Conservation (phyloP, 2,113 vertebrate species). For the Prochilodus magdalenae region DNA sequence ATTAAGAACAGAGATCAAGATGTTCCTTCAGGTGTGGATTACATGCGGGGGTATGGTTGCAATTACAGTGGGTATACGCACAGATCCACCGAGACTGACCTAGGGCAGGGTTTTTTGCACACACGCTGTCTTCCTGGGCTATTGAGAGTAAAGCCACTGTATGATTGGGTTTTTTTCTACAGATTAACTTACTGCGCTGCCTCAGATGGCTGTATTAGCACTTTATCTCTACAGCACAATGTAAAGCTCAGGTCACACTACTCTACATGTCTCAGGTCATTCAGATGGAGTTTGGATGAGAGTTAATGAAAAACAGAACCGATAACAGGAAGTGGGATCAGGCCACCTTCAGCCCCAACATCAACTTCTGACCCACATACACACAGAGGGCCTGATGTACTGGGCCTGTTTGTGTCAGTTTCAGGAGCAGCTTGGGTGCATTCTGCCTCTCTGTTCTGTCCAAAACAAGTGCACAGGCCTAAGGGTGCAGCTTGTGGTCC, state of each 20-base stretch:
- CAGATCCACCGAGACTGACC: constrained; percentile 19
- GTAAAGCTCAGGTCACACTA: background rate
- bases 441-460: too few species aligned
- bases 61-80: constrained; percentile 28
- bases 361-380: too few species aligned
- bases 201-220: background rate
- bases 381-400: too few species aligned
- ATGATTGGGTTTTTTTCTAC: background rate
- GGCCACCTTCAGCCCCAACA: too few species aligned
- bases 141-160: background rate
- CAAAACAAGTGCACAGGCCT: too few species aligned
- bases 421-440: too few species aligned
- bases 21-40: constrained; percentile 67
- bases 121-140: background rate
- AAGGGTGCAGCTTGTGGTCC: too few species aligned
- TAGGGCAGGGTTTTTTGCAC: background rate
- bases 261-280: background rate
- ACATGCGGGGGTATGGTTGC: constrained; percentile 48
- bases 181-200: background rate
- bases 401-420: too few species aligned
- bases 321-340: too few species aligned
- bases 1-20: constrained; percentile 66
- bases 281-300: background rate
- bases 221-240: background rate
- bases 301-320: too few species aligned